phyloP scores from a whole-genome alignment of 2,888 invertebrate species.

The Acanthosepion pharaonis region DNA sequence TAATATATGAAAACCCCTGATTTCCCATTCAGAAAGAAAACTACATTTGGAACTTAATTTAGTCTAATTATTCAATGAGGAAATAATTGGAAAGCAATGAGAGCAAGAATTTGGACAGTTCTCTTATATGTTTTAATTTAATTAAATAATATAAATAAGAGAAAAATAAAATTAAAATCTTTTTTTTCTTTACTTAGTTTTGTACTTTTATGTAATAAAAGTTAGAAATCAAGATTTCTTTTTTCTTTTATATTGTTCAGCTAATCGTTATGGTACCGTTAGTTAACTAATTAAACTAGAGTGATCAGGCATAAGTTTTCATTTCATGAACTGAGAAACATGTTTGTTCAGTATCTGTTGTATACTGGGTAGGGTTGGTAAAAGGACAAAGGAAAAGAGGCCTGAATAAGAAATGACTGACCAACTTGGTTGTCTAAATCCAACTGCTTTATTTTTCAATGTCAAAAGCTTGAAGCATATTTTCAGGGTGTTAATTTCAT shows the following conservation, averaged over 20 bases:
- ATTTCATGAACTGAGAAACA: not conserved
- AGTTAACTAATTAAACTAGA: not conserved
- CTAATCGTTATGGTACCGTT: not conserved
- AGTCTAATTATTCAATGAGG: constrained; percentile 12
- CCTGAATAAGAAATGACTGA: too few species aligned
- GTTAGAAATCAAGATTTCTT: not conserved
- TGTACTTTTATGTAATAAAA: not conserved
- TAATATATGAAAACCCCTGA: not conserved
- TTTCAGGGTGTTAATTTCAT: too few species aligned
- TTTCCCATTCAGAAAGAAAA: not conserved
- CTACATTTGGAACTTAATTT: not conserved
- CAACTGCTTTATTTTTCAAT: too few species aligned
- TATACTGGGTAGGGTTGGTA: too few species aligned
- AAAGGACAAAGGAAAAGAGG: too few species aligned
- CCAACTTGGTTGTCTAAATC: too few species aligned
- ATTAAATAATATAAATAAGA: not conserved
- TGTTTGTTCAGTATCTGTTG: not conserved
- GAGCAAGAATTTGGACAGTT: not conserved
- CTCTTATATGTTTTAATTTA: not conserved
- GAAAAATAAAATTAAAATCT: not conserved
- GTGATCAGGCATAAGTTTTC: not conserved
- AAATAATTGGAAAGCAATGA: constrained; percentile 11
- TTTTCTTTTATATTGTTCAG: not conserved
- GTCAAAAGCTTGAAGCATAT: too few species aligned
- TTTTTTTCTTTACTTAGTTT: too few species aligned